Evolutionary conservation across 2,797 vertebrate species (phyloP), one percentile per base, ranked within the genome.

Genomic region (Hoplostethus atlanticus): DNA sequence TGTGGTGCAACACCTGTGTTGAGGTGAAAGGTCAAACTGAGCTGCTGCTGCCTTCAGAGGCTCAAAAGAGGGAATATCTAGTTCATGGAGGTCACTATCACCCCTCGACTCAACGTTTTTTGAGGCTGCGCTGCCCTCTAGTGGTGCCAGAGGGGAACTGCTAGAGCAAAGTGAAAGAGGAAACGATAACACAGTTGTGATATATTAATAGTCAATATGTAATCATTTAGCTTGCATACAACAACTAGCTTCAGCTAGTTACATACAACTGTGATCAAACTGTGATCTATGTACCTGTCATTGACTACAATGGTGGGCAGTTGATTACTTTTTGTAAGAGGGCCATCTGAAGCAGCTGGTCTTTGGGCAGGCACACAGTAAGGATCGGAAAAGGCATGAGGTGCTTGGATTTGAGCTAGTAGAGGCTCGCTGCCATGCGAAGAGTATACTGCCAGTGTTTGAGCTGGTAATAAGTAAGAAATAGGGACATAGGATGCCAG

Each of bases 101-200:
- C 21, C 12, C 7, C n/a, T 42, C 3, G 59, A 58, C 16, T 40
- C 3, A n/a, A 11, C 7, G 12, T 65, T 70, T 46, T 68, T 60
- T 63, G 46, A 65, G 68, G 60, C 9, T 64, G 1, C 84, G 65
- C 66, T 82, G 62, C 17, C 84, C 63, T 78, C 89, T 88, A 58
- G 82, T 89, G 90, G 75, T 21, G 40, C 0, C 0, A 47, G 0
- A 4, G 0, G 2, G 11, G 7, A 81, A 82, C 36, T 79, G 73
- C 71, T 59, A 21, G 2, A 69, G 9, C 7, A 47, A 30, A 16
- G 16, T 1, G 13, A 51, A 64, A 16, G 28, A 68, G 6, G 0
- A 28, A 30, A 66, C 34, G 0, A 53, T 55, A 25, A 55, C 8
- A 15, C 9, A 25, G 48, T 15, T 52, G n/a, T 42, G 61, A 17